Evolutionary conservation across 2,888 invertebrate species (phyloP).

Genomic region (Mantis religiosa): DNA sequence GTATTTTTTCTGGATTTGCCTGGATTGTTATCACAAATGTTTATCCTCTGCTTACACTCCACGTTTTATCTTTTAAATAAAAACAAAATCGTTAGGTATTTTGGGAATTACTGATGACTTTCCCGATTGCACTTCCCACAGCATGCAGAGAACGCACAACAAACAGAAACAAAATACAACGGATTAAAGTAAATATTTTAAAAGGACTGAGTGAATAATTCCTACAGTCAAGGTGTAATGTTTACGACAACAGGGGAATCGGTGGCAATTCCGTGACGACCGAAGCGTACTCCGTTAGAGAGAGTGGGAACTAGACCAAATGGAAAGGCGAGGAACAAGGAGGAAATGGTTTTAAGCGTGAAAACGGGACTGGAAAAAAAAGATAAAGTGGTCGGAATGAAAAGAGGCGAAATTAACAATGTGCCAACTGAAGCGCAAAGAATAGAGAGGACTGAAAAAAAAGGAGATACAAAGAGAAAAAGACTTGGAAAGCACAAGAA

Average conservation of each 20-base stretch:
- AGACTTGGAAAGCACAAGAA: background rate
- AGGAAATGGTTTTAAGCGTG: background rate
- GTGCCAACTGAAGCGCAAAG: constrained; percentile 12
- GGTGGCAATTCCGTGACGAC: background rate
- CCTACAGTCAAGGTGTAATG: background rate
- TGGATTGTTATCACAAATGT: no score
- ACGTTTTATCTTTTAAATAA: no score
- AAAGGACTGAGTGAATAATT: background rate
- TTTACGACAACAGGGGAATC: background rate
- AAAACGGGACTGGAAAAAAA: background rate
- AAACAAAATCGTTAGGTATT: no score
- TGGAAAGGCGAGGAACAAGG: background rate
- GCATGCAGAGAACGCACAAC: no score
- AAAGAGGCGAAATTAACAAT: constrained; percentile 20
- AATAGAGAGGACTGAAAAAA: constrained; percentile 1
- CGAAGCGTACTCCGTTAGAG: background rate
- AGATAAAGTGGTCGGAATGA: constrained; percentile 7
- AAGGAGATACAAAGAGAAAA: background rate
- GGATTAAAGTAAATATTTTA: background rate
- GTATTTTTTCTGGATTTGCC: no score
- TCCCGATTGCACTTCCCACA: no score
- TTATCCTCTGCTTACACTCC: no score
- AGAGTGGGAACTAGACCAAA: background rate
- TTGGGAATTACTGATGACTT: no score
- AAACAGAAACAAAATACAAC: background rate